These are phyloP conservation scores for Willisornis vidua DNA, from an alignment of 2,113 vertebrate species.

Conservation along the genomic window DNA sequence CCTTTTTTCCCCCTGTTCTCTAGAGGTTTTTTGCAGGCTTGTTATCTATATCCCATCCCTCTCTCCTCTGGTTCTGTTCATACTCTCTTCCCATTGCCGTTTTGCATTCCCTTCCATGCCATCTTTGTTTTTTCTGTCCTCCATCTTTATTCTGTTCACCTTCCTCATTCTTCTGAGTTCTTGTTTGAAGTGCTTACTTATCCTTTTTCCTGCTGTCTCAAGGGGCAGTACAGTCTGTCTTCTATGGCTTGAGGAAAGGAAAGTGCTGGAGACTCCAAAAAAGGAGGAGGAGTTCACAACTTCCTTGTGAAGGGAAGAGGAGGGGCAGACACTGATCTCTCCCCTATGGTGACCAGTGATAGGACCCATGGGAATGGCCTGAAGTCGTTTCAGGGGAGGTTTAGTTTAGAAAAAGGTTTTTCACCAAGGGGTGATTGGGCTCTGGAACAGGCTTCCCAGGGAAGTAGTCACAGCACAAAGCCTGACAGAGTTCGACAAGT, in stretches of 20 bases:
- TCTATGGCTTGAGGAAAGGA: fast-evolving
- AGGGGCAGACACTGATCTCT: background rate
- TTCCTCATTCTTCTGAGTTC: background rate
- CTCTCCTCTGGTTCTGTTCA: background rate
- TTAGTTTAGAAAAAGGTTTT: too few species aligned
- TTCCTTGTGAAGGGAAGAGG: background rate
- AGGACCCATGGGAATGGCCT: background rate
- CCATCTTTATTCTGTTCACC: background rate
- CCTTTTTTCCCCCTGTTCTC: background rate
- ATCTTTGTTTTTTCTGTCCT: background rate
- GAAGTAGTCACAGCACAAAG: too few species aligned
- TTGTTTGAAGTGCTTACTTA: background rate
- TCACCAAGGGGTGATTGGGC: too few species aligned
- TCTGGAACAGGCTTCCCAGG: too few species aligned
- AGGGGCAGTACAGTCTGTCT: background rate
- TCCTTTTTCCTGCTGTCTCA: background rate
- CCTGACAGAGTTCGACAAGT: too few species aligned
- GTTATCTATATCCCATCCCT: background rate
- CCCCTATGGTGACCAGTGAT: background rate
- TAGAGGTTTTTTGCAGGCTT: background rate
- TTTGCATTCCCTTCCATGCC: background rate
- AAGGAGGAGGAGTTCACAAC: background rate
- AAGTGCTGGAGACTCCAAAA: background rate
- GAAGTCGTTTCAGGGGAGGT: background rate
- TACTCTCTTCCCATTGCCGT: background rate